Evolutionary conservation across 2,888 invertebrate genomes (phyloP).

Genomic region (Cerceris ruficornis): DNA sequence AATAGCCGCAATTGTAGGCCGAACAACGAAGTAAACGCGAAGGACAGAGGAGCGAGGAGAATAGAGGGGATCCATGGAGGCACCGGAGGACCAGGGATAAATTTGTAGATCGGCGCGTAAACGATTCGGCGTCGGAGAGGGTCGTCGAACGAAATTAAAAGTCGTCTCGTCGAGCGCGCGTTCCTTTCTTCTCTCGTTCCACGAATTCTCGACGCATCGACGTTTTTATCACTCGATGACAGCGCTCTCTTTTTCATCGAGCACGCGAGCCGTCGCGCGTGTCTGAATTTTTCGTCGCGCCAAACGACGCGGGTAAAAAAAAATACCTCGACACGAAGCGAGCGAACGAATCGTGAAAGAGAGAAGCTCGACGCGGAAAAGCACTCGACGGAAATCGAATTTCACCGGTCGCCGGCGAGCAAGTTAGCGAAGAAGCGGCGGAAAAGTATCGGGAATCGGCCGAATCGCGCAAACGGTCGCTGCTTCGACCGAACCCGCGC

Average conservation of each 20-base stretch:
- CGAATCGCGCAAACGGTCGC: too few relatives aligned
- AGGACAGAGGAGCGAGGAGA: too few relatives aligned
- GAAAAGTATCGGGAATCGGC: too few relatives aligned
- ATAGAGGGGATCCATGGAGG: too few relatives aligned
- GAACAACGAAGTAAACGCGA: too few relatives aligned
- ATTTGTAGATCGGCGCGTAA: neutral
- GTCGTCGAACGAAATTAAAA: neutral
- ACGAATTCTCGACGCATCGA: constrained; percentile 11
- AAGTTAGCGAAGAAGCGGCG: too few relatives aligned
- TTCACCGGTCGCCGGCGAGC: too few relatives aligned
- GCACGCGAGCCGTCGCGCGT: constrained; percentile 49
- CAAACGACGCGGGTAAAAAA: constrained; percentile 12
- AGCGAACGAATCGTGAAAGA: neutral
- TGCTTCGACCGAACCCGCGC: too few relatives aligned
- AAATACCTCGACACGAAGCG: constrained; percentile 1
- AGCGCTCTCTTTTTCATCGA: neutral
- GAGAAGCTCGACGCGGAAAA: neutral
- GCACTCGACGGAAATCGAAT: neutral
- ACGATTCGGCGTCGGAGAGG: neutral
- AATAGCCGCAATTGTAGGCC: too few relatives aligned
- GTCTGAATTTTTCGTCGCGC: constrained; percentile 50
- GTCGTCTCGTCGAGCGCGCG: neutral
- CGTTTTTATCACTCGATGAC: constrained; percentile 25
- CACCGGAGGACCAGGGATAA: too few relatives aligned
- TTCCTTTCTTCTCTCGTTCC: constrained; percentile 12